Evolutionary conservation across 2,113 vertebrate species (phyloP), one percentile per base, ranked within the genome.

Genomic region (Coptodon bakossiorum): DNA sequence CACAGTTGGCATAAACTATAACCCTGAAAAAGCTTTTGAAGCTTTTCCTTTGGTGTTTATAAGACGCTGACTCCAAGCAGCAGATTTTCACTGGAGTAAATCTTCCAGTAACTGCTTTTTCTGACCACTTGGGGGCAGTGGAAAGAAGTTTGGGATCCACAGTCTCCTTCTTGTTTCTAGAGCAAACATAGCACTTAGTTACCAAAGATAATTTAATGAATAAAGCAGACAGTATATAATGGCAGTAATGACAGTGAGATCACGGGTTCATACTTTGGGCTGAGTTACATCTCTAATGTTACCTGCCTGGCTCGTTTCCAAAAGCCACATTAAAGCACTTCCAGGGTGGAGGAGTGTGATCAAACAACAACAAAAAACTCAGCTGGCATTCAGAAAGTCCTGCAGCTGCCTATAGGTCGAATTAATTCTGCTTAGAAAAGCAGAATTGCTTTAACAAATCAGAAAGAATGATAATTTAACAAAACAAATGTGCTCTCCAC

Each of bases 231-330:
- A 22, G 11, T 29, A 54, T 9, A 29, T 68, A 14, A 79, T 36
- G 34, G 3, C 34, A 61, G 24, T 19, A 73, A 50, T 66, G 80
- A 50, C 27, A n/a, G 54, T 73, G n/a, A 80, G 40, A 36, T 84
- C 73, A 71, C 43, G 1, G 34, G 45, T 73, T 52, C 2, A 48
- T 34, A 5, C 24, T 86, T 81, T 9, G 80, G n/a, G 48, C 3
- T 52, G 50, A 59, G 50, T 61, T 71, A 80, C 76, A 82, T 59
- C 2, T 9, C 34, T 34, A 27, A 59, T 73, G 87, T 79, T 22
- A 8, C 57, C 57, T 80, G 48, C 11, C 66, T 87, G 79, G 85
- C 50, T 57, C 1, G 11, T 13, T 22, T 29, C 57, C 85, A 80
- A 68, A 80, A 66, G 45, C 80, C 63, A 59, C n/a, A 61, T 52